These are phyloP conservation scores for Nicator chloris DNA, from an alignment of 2,113 vertebrate species.

Conservation along the genomic window DNA sequence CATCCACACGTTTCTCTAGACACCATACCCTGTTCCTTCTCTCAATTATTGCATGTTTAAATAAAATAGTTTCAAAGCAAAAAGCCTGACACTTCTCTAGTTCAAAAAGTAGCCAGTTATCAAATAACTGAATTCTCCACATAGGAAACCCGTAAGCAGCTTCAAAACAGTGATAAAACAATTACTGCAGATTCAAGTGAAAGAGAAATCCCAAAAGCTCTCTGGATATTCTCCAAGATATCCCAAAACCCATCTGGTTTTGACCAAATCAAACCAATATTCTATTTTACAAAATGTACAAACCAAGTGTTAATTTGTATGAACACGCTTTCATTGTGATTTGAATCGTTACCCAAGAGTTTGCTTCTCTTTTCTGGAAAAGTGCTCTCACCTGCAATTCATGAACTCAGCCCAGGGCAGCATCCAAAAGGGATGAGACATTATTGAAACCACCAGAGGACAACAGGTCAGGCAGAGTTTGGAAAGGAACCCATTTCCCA, in stretches of 20 bases:
- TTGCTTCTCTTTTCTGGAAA: neutral
- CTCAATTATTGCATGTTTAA: conserved; percentile 63
- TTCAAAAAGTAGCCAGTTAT: conserved; percentile 4
- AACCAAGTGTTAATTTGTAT: neutral
- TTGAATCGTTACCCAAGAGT: neutral
- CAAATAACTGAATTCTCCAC: conserved; percentile 21
- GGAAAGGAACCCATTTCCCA: neutral
- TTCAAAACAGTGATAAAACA: conserved; percentile 46
- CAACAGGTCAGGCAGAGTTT: neutral
- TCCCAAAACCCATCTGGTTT: neutral
- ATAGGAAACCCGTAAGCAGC: conserved; percentile 47
- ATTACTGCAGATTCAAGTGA: conserved; percentile 23
- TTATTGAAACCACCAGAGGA: neutral
- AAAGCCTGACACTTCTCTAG: neutral
- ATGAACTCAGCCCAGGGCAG: neutral
- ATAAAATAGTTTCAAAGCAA: conserved; percentile 48
- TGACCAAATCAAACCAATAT: neutral
- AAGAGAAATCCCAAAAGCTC: neutral
- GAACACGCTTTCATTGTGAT: neutral
- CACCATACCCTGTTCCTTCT: conserved; percentile 19
- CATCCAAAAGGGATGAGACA: neutral
- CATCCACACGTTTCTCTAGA: neutral
- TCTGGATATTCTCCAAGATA: neutral
- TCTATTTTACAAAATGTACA: conserved; percentile 53
- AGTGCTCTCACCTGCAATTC: neutral